Evolutionary conservation across 2,113 vertebrate species (phyloP).

Genomic region (Lethenteron reissneri): DNA sequence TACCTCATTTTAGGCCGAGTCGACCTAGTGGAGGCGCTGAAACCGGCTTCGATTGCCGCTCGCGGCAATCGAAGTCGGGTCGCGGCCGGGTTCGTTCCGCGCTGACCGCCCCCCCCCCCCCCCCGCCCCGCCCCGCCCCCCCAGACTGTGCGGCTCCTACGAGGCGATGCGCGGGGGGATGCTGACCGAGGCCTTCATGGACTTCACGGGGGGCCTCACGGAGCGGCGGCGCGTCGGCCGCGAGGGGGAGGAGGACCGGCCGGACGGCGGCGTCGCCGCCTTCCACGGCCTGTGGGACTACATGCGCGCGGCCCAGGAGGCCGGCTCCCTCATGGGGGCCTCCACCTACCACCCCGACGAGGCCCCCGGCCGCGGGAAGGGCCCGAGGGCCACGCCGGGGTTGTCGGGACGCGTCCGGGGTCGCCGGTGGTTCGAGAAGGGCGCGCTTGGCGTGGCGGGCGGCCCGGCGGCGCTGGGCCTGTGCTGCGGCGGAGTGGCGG

Average conservation of each 20-base stretch:
- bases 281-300: background rate
- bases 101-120: too few relatives aligned
- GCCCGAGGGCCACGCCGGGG: background rate
- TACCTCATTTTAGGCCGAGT: too few relatives aligned
- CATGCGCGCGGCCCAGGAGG: background rate
- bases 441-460: background rate
- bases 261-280: background rate
- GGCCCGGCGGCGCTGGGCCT: background rate
- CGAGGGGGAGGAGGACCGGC: background rate
- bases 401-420: background rate
- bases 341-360: background rate
- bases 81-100: too few relatives aligned
- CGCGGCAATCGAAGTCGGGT: too few relatives aligned
- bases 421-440: too few relatives aligned
- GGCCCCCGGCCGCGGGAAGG: too few relatives aligned
- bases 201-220: constrained; percentile 6
- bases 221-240: background rate
- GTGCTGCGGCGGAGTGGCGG: background rate
- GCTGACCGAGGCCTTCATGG: constrained; percentile 2
- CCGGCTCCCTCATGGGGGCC: constrained; percentile 4
- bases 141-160: constrained; percentile 1
- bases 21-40: too few relatives aligned
- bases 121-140: background rate
- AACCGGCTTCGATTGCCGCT: too few relatives aligned
- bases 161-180: background rate